Conservation (phyloP, 2,888 invertebrate species). For the Conomelus anceps region DNA sequence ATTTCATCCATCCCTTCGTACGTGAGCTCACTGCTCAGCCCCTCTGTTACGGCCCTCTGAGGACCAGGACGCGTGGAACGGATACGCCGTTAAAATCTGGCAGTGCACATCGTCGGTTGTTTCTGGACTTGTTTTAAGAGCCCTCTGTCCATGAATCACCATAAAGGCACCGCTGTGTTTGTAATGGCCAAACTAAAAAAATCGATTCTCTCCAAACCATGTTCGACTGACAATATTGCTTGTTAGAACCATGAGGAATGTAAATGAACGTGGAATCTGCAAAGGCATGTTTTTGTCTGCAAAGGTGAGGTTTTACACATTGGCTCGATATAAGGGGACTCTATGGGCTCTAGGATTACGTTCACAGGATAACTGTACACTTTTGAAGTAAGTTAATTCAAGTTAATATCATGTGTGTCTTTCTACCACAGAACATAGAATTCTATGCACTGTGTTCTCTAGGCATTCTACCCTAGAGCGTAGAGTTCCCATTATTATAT, state of each 20-base stretch:
- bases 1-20: neutral
- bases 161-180: neutral
- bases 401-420: too few relatives aligned
- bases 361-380: too few relatives aligned
- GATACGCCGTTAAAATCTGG: slow-evolving; percentile 6
- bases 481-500: too few relatives aligned
- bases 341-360: too few relatives aligned
- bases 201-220: neutral
- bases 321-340: neutral
- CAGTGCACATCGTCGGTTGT: too few relatives aligned
- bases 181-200: neutral
- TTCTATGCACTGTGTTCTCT: too few relatives aligned
- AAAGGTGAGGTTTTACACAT: neutral
- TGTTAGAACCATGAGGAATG: neutral
- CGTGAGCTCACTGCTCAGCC: neutral
- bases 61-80: neutral
- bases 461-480: too few relatives aligned
- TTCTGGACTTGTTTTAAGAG: neutral
- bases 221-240: neutral
- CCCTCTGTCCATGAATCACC: slow-evolving; percentile 1
- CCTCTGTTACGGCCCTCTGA: neutral
- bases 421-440: too few relatives aligned
- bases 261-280: neutral
- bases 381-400: too few relatives aligned
- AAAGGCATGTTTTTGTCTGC: neutral